phyloP scores from a whole-genome alignment of 2,888 invertebrate genomes.

The Orchestes rusci region DNA sequence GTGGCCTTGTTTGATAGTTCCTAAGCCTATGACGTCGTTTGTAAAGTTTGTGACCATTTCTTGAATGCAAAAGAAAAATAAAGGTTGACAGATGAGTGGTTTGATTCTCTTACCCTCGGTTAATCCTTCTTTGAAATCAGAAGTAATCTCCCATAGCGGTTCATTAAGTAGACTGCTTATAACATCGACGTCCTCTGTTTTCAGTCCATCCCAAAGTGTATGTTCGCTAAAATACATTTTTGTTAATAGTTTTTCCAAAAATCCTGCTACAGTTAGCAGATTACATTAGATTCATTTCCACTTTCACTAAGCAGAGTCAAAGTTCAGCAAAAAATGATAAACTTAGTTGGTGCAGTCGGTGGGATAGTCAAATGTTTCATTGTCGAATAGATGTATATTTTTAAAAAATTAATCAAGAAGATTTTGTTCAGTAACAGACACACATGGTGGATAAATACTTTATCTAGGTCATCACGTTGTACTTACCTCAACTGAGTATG shows the following conservation, averaged over 20 bases:
- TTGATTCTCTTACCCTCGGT: conserved; percentile 50
- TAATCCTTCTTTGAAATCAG: conserved; percentile 56
- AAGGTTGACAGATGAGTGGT: background rate
- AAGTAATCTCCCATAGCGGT: conserved; percentile 82
- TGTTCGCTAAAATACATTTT: conserved; percentile 26
- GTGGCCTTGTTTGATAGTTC: conserved; percentile 71
- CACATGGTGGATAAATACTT: too few relatives aligned
- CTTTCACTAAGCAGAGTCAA: too few relatives aligned
- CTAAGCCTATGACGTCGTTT: conserved; percentile 71
- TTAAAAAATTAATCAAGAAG: too few relatives aligned
- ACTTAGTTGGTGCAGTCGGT: too few relatives aligned
- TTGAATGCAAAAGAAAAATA: conserved; percentile 30
- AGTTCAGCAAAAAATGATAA: too few relatives aligned
- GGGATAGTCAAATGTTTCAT: too few relatives aligned
- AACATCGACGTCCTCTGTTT: conserved; percentile 65
- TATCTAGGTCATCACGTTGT: too few relatives aligned
- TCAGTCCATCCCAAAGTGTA: conserved; percentile 76
- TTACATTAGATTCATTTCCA: too few relatives aligned
- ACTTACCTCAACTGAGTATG: conserved; percentile 56
- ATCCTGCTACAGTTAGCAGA: too few relatives aligned
- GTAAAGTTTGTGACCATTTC: conserved; percentile 72
- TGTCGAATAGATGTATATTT: too few relatives aligned
- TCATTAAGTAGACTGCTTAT: conserved; percentile 71
- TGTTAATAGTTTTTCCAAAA: background rate
- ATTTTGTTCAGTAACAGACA: too few relatives aligned